phyloP scores from a whole-genome alignment of 1,140 invertebrate genomes.

The Meloidogyne hapla region DNA sequence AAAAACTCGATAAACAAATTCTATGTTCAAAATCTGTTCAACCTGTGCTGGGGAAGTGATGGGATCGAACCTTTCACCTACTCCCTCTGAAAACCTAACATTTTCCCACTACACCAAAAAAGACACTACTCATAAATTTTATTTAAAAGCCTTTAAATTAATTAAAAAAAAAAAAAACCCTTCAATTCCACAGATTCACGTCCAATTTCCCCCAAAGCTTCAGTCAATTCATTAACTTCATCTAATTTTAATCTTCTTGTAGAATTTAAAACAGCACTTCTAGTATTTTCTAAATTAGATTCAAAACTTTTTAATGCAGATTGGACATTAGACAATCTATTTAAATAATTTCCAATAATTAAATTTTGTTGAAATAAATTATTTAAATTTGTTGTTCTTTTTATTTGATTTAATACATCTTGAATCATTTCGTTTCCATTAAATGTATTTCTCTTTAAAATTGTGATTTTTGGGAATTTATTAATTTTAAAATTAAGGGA shows the following conservation, averaged over 20 bases:
- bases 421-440: constrained; percentile 17
- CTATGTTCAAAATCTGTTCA: too few species aligned
- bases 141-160: too few species aligned
- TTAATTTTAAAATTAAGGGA: too few species aligned
- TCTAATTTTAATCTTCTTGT: constrained; percentile 60
- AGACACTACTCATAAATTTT: too few species aligned
- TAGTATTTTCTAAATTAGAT: constrained; percentile 50
- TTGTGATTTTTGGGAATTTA: too few species aligned
- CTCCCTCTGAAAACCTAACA: not conserved
- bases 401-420: constrained; percentile 12
- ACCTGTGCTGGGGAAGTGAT: too few species aligned
- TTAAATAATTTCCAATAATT: not conserved
- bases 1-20: too few species aligned
- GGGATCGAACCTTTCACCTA: not conserved
- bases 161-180: too few species aligned
- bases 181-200: constrained; percentile 53
- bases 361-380: constrained; percentile 4
- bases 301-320: constrained; percentile 48
- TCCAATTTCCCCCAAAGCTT: constrained; percentile 53
- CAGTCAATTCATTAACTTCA: constrained; percentile 60
- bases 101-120: constrained; percentile 9
- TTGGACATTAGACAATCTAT: constrained; percentile 13
- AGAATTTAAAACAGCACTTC: constrained; percentile 52
- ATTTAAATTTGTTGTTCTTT: not conserved
- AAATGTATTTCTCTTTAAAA: constrained; percentile 24